phyloP scores from a whole-genome alignment of 2,888 invertebrate species.

The Spialia ferax region DNA sequence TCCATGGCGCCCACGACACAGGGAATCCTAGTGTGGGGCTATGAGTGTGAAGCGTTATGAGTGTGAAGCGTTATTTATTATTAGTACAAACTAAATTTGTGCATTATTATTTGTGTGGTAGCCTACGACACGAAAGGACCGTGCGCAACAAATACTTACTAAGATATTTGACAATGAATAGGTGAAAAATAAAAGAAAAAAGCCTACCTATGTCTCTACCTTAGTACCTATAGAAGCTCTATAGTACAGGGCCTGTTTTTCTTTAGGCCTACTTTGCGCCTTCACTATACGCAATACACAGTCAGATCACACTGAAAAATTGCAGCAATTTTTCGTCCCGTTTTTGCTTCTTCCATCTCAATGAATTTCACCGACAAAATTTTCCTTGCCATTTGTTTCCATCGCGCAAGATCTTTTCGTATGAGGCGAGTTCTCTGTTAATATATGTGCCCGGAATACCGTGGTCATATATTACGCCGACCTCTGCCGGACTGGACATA shows the following conservation, averaged over 20 bases:
- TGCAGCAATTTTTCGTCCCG: constrained; percentile 68
- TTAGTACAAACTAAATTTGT: no score
- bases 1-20: no score
- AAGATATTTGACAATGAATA: no score
- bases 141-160: no score
- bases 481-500: constrained; percentile 87
- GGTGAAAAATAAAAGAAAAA: not conserved
- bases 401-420: constrained; percentile 85
- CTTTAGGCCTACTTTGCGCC: constrained; percentile 5
- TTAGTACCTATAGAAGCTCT: no score
- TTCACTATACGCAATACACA: constrained; percentile 25
- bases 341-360: constrained; percentile 73
- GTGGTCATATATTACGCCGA: constrained; percentile 87
- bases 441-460: constrained; percentile 87
- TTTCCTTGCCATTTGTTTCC: constrained; percentile 86
- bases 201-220: not conserved
- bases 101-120: no score
- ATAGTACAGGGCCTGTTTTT: constrained; percentile 6
- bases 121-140: no score
- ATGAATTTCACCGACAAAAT: constrained; percentile 82
- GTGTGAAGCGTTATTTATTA: no score
- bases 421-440: constrained; percentile 86
- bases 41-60: no score
- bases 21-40: no score
- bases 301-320: constrained; percentile 66